Conservation (phyloP, 2,113 vertebrate species). For the Pseudopipra pipra region DNA sequence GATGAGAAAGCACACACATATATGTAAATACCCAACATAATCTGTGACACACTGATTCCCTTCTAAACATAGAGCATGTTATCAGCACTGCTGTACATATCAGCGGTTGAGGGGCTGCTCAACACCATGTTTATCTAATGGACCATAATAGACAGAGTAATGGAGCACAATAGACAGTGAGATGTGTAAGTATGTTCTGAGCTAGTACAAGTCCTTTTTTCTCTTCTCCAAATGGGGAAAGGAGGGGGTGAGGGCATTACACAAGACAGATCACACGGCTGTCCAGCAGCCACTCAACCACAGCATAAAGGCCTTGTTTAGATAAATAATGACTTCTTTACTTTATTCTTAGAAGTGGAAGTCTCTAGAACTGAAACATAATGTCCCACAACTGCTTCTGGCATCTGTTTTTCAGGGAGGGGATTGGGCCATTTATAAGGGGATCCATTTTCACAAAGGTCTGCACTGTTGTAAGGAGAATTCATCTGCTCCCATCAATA, state of each 20-base stretch:
- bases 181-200: conserved; percentile 58
- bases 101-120: conserved; percentile 47
- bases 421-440: conserved; percentile 27
- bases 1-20: neutral
- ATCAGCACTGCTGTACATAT: conserved; percentile 21
- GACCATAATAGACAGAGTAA: conserved; percentile 46
- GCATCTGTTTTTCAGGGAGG: conserved; percentile 39
- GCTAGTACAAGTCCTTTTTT: conserved; percentile 38
- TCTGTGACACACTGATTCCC: conserved; percentile 38
- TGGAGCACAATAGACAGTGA: conserved; percentile 58
- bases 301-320: conserved; percentile 63
- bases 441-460: conserved; percentile 60
- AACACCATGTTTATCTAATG: conserved; percentile 67
- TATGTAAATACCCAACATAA: conserved; percentile 27
- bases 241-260: conserved; percentile 53
- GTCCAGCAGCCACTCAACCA: conserved; percentile 54
- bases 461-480: conserved; percentile 11
- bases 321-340: conserved; percentile 65
- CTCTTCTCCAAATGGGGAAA: conserved; percentile 21
- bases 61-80: conserved; percentile 66
- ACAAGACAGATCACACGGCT: conserved; percentile 64
- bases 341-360: conserved; percentile 64
- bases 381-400: conserved; percentile 41
- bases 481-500: conserved; percentile 37
- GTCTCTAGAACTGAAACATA: conserved; percentile 48